phyloP scores from a whole-genome alignment of 2,888 invertebrate species.

The Leucoma salicis region DNA sequence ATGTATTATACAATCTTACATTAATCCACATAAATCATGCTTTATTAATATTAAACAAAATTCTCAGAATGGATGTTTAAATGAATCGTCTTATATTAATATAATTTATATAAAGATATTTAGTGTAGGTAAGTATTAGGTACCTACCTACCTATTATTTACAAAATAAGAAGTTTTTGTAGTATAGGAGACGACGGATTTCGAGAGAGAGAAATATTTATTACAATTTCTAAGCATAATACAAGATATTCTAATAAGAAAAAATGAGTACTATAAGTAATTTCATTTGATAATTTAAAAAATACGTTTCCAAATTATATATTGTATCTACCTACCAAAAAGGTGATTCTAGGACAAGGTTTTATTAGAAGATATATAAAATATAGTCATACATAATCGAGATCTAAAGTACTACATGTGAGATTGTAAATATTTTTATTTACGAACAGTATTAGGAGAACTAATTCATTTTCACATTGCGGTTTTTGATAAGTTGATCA shows the following conservation, averaged over 20 bases:
- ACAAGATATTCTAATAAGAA: not conserved
- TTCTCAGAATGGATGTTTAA: not conserved
- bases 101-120: too few relatives aligned
- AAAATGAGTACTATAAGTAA: not conserved
- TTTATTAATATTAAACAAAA: conserved; percentile 14
- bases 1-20: conserved; percentile 74
- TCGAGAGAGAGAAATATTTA: not conserved
- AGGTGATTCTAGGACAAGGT: not conserved
- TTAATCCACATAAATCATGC: conserved; percentile 50
- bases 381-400: conserved; percentile 36
- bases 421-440: conserved; percentile 25
- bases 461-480: not conserved
- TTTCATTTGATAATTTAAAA: not conserved
- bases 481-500: not conserved
- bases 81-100: too few relatives aligned
- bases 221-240: not conserved
- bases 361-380: conserved; percentile 6
- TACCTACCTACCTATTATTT: too few relatives aligned
- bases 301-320: not conserved
- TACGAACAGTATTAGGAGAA: not conserved
- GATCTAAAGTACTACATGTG: conserved; percentile 36
- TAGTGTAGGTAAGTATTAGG: too few relatives aligned
- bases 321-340: not conserved
- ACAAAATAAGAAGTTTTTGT: too few relatives aligned
- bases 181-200: not conserved